Evolutionary conservation across 2,113 vertebrate genomes (phyloP).

Genomic region (Pangasianodon gigas): DNA sequence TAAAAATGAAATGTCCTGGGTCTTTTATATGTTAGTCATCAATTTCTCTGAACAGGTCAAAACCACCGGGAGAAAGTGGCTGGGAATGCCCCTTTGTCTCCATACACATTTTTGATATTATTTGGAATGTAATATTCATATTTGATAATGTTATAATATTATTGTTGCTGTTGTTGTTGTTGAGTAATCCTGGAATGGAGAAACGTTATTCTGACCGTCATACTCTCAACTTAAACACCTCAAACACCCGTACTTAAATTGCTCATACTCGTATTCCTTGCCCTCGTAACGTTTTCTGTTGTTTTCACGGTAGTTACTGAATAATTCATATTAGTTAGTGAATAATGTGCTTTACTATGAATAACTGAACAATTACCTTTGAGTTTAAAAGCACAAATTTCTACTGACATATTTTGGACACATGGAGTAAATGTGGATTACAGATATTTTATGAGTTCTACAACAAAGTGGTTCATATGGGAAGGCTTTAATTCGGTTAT

Average conservation of each 20-base stretch:
- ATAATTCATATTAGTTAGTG: not conserved
- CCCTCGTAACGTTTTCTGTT: not conserved
- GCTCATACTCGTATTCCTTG: not conserved
- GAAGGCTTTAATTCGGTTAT: not conserved
- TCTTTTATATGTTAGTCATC: conserved; percentile 39
- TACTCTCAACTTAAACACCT: not conserved
- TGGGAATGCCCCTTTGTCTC: conserved; percentile 37
- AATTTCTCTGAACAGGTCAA: conserved; percentile 33
- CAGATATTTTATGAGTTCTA: not conserved
- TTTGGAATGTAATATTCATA: not conserved
- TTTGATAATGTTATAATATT: not conserved
- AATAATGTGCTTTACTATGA: not conserved
- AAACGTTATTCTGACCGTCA: not conserved
- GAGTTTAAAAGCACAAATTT: not conserved
- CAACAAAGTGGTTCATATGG: not conserved
- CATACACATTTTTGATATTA: not conserved
- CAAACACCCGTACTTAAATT: not conserved
- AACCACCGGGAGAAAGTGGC: conserved; percentile 22
- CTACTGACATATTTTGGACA: not conserved
- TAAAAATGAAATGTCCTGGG: conserved; percentile 8
- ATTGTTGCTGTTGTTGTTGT: not conserved
- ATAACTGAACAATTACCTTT: not conserved
- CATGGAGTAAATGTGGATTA: not conserved
- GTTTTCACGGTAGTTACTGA: not conserved
- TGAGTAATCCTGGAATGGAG: not conserved